Evolutionary conservation across 2,888 invertebrate species (phyloP).

Genomic region (Calameuta idolon): DNA sequence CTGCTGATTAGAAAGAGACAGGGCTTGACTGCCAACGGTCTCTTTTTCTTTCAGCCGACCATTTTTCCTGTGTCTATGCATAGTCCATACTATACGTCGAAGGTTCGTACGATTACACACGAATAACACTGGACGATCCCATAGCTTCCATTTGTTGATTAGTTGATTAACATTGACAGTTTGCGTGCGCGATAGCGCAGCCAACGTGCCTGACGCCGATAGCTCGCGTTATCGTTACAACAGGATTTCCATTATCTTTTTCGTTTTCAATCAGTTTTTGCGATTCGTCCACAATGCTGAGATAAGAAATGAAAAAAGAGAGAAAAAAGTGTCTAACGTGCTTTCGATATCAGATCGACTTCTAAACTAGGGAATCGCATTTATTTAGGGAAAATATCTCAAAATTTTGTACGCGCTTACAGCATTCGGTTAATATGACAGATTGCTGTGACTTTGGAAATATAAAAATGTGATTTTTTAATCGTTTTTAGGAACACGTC

Average conservation of each 20-base stretch:
- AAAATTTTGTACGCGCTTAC: too few relatives aligned
- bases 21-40: too few relatives aligned
- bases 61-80: too few relatives aligned
- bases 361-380: neutral
- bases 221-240: neutral
- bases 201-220: neutral
- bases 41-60: too few relatives aligned
- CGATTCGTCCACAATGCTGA: neutral
- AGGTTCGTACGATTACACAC: neutral
- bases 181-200: neutral
- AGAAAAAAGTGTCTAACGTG: neutral
- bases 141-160: slow-evolving; percentile 14
- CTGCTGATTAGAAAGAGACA: too few relatives aligned
- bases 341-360: neutral
- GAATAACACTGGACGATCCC: slow-evolving; percentile 1
- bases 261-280: neutral
- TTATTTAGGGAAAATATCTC: too few relatives aligned
- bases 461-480: neutral
- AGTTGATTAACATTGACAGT: slow-evolving; percentile 14
- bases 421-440: too few relatives aligned
- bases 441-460: neutral
- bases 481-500: neutral
- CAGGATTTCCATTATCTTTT: neutral
- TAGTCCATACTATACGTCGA: neutral
- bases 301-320: neutral